phyloP scores from a whole-genome alignment of 2,113 vertebrate species.

The Myotis lucifugus region DNA sequence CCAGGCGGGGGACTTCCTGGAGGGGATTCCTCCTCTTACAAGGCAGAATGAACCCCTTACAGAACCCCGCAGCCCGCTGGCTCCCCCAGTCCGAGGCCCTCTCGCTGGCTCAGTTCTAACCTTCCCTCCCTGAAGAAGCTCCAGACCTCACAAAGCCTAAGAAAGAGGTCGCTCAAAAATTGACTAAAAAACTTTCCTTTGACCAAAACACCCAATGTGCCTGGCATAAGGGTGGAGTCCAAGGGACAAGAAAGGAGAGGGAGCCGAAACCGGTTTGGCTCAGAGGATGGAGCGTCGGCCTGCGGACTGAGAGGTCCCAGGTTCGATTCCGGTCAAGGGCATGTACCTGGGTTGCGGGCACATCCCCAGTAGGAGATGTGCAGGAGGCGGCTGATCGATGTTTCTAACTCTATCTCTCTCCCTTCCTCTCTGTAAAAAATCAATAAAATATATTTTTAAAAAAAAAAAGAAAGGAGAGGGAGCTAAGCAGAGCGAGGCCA shows the following conservation, averaged over 20 bases:
- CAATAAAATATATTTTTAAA: too few species aligned
- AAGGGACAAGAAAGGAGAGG: accelerated
- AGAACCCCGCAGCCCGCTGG: accelerated
- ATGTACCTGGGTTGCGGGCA: too few species aligned
- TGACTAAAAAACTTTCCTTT: not conserved
- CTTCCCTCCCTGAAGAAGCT: not conserved
- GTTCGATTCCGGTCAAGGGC: too few species aligned
- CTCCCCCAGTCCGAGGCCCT: accelerated
- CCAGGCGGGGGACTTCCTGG: too few species aligned
- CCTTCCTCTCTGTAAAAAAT: too few species aligned
- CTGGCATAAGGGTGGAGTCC: not conserved
- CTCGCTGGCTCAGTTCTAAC: not conserved
- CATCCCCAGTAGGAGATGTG: too few species aligned
- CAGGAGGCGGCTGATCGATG: too few species aligned
- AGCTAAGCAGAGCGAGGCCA: not conserved
- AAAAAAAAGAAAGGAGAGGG: accelerated
- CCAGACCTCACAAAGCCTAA: not conserved
- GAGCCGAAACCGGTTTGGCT: too few species aligned
- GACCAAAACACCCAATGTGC: not conserved
- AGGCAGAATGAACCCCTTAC: not conserved
- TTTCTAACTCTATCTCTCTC: too few species aligned
- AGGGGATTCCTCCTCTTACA: too few species aligned
- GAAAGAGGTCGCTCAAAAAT: not conserved
- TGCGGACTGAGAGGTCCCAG: too few species aligned
- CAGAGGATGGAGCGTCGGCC: too few species aligned